Base-by-base conservation (phyloP, 1,140 invertebrate species). In the Brachionus sp. region DNA sequence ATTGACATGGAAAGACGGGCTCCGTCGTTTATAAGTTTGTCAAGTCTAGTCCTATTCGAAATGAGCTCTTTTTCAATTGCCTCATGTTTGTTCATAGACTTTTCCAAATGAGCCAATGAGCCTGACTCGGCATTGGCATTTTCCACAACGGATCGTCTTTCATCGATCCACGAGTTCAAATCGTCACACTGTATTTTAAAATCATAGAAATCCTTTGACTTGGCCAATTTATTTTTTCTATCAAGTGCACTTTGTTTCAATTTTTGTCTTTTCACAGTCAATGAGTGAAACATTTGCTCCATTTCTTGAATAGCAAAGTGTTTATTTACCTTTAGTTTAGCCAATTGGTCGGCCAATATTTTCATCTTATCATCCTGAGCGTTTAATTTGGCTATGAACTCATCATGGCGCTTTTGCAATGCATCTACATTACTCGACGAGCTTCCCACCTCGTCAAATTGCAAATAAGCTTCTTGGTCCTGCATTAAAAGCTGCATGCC, bases 281-380 rank as follows among this genome's bases (percentile, higher is more conserved):
- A 95, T 46, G 96, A 91, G 87, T 97, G 94, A 87, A 96, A 97
- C 86, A 98, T 97, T 88, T 98, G 98, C 87, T 97, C 94, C 2
- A 98, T 90, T 77, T 98, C 97, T 86, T 98, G 96, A 86, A 97
- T 94, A 0, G 96, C 96, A 87, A 98, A 97, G 88, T 98, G 96
- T 5, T 98, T 89, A 4, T 95, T 96, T 85, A 94, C 92, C 12
- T 95, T 94, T 82, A 92, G 89, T 83, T 93, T 91, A 84, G 96
- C 95, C 70, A 75, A 75, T 75, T 93, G 93, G 84, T 95, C 94
- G 86, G 92, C 93, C 86, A 98, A 95, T 5, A 91, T 92, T 84
- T 93, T 93, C 0, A 98, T 87, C 73, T 95, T 91, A 85, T 98
- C 96, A 87, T 98, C 96, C 89, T 98, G 96, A 13, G 95, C 96